Conservation (phyloP, 1,140 invertebrate genomes). For the Oedothorax gibbosus region DNA sequence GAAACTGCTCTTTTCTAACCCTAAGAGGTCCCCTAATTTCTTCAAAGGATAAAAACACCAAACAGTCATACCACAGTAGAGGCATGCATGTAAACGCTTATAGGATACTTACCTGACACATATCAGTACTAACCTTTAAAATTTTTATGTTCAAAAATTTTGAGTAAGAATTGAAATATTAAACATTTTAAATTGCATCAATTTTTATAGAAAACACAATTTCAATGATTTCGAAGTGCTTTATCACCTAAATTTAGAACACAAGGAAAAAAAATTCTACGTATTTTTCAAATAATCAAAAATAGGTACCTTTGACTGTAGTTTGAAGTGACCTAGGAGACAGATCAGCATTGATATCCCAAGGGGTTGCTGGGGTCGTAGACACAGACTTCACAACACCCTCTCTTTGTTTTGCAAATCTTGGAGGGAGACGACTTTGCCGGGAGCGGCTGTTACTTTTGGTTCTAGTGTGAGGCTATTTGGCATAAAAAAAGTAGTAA, state of each 20-base stretch:
- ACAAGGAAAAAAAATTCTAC: neutral
- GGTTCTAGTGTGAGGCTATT: conserved; percentile 44
- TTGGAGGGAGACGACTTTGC: conserved; percentile 77
- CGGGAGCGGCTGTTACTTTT: conserved; percentile 70
- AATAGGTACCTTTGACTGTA: conserved; percentile 21
- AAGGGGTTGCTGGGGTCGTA: neutral
- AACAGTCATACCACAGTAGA: too few species aligned
- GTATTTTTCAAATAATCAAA: neutral
- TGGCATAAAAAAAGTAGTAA: neutral
- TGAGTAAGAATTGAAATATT: neutral
- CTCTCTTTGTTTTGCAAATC: conserved; percentile 82
- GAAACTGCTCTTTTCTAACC: too few species aligned
- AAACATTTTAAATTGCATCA: neutral
- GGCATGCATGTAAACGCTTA: too few species aligned
- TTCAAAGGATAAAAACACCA: too few species aligned
- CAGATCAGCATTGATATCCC: conserved; percentile 53
- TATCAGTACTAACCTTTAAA: too few species aligned
- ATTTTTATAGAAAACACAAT: neutral
- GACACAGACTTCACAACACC: conserved; percentile 65
- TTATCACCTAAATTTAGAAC: neutral
- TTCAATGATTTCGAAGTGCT: neutral
- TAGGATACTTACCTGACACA: too few species aligned
- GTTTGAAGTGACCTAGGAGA: conserved; percentile 14
- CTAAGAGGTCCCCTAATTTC: too few species aligned
- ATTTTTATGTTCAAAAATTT: neutral